phyloP scores from a whole-genome alignment of 1,140 invertebrate genomes.

The Drosophila orena region DNA sequence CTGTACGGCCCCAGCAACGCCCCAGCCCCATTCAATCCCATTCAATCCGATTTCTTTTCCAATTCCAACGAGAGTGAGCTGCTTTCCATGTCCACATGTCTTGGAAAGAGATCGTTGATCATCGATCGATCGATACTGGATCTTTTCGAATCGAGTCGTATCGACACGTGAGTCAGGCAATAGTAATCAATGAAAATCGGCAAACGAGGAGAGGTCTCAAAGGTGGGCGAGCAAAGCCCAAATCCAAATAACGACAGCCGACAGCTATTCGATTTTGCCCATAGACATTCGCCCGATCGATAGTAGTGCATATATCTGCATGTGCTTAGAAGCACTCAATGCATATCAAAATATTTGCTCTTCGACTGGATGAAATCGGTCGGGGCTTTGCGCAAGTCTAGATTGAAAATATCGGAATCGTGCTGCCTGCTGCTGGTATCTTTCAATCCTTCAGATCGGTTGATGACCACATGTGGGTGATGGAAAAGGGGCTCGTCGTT shows the following conservation, averaged over 20 bases:
- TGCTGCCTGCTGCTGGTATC: neutral
- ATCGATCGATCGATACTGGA: constrained; percentile 2
- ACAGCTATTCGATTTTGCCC: constrained; percentile 9
- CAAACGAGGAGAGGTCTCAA: constrained; percentile 24
- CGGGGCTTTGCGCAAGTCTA: neutral
- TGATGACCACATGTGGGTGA: no score
- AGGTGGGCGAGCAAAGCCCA: constrained; percentile 25
- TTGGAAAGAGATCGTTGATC: constrained; percentile 11
- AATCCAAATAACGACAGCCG: constrained; percentile 10
- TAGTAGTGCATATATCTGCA: constrained; percentile 47
- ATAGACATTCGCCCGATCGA: constrained; percentile 3
- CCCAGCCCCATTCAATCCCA: constrained; percentile 1
- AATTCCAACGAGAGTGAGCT: constrained; percentile 26
- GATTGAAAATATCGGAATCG: neutral
- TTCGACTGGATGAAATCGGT: neutral
- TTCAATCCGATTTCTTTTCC: constrained; percentile 2
- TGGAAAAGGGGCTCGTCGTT: no score
- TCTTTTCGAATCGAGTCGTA: neutral
- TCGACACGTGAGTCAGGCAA: constrained; percentile 26
- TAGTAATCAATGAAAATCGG: constrained; percentile 54
- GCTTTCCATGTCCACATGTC: constrained; percentile 2
- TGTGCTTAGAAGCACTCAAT: constrained; percentile 25
- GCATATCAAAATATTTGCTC: constrained; percentile 16
- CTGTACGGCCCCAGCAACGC: constrained; percentile 32
- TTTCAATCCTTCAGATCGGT: no score